Base-by-base conservation (phyloP, 2,113 vertebrate genomes). In the Ageneiosus marmoratus region DNA sequence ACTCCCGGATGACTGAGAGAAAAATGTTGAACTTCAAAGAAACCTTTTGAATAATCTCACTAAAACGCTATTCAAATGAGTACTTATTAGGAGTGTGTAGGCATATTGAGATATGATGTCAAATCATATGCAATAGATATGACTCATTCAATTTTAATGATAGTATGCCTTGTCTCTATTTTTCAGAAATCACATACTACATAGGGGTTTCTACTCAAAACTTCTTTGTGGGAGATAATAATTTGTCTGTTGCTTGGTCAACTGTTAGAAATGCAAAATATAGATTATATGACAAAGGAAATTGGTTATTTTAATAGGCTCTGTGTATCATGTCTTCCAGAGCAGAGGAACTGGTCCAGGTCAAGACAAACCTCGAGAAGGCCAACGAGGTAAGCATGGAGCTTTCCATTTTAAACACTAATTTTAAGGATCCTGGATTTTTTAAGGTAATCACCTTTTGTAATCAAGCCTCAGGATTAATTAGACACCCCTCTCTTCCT, bases 301-400 rank as follows among this genome's bases (percentile, higher is more conserved):
- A 32, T 24, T 4, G 1, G 18, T n/a, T 53, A 32, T 77, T 62
- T 81, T 37, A 72, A 65, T 22, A 53, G 20, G 18, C 44, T n/a
- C 1, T 65, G 34, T 86, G 32, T 29, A 48, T 67, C 77, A 58
- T 90, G 29, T 88, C 0, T 94, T 91, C n/a, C 93, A 99, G 98
- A 94, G 94, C 94, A 67, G 96, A 96, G 34, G 97, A 99, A 93
- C 94, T 98, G 8, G 92, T 94, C 87, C 90, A 94, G 94, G 96
- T 99, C 92, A 94, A 97, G 96, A 95, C 94, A 0, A 97, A 97
- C 90, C 95, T 99, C 4, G 96, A 98, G 89, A 97, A 97, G 91
- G 97, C 97, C 79, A 97, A 97, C 91, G 96, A 97, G 96, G 98
- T 99, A 92, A 97, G 95, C 86, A 50, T 75, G 16, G 82, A 29